Base-by-base conservation (phyloP, 2,797 vertebrate genomes). In the Leptodactylus fallax region DNA sequence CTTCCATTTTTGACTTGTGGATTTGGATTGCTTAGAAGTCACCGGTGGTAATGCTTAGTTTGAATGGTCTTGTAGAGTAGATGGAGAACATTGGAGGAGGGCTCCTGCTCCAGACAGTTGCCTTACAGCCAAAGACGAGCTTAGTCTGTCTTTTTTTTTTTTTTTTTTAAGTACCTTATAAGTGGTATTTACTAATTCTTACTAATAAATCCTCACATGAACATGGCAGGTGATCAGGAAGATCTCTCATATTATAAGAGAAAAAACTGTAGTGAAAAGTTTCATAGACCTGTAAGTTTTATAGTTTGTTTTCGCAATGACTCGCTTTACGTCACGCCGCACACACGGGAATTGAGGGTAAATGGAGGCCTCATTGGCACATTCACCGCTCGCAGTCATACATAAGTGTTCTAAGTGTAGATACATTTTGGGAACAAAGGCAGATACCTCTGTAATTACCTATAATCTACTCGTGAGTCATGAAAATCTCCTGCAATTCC, bases 401-500 rank as follows among this genome's bases (percentile, higher is more conserved):
- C 58, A 36, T 12, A 47, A 74, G 69, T 67, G 61, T 67, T 36
- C 14, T 25, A 16, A 65, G 60, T 25, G 36, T 14, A 67, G 61
- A 69, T 49, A 67, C 74, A 1, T 82, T 67, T 67, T 82, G 21
- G 61, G 61, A 82, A 82, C 80, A 82, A 82, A 69, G 13, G 81
- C 56, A 51, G 83, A 63, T 85, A 49, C 53, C 67, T 74, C 51
- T 74, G 82, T 74, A 84, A 72, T 84, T 84, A 47, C 53, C 51
- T 51, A 65, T 78, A 85, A 85, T 85, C 71, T 76, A 1, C 51
- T 49, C 6, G 36, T 85, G 83, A 85, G 55, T 85, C 83, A 85
- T 61, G 21, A 49, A 76, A 25, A 49, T 17, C 83, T 76, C 17
- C 67, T 21, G 81, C 63, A 27, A 72, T 47, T 81, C 3, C 63